Percentiles rank a stretch among this genome's conserved stretches.
Evolutionary conservation across 2,888 invertebrate genomes (phyloP).

Genomic region (Caenorhabditis doughertyi): DNA sequence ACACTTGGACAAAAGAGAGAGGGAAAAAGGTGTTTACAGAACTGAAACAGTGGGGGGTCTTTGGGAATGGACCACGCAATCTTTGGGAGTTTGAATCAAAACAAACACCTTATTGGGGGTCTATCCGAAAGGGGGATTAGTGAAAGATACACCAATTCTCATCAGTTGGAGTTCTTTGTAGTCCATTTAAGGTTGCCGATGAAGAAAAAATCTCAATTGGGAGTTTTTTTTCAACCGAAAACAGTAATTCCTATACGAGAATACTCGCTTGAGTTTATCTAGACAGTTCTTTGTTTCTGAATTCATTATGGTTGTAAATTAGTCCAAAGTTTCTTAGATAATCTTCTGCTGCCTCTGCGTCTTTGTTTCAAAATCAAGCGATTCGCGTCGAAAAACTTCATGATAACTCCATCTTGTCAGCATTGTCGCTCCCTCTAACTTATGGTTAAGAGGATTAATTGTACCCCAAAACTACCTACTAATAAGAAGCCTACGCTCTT

Average conservation of each 20-base stretch:
- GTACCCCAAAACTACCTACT: constrained; percentile 64
- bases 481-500: constrained; percentile 55
- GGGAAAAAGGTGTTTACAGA: constrained; percentile 11
- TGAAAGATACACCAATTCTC: neutral
- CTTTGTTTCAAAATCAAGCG: constrained; percentile 38
- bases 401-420: constrained; percentile 59
- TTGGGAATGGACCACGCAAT: constrained; percentile 11
- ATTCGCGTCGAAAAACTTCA: constrained; percentile 29
- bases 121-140: constrained; percentile 7
- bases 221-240: neutral
- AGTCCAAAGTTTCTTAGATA: constrained; percentile 26
- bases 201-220: neutral
- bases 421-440: constrained; percentile 55
- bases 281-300: neutral
- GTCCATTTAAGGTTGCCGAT: neutral
- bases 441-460: constrained; percentile 62
- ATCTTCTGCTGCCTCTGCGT: constrained; percentile 9
- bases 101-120: constrained; percentile 6
- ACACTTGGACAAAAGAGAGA: neutral
- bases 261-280: no score
- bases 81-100: constrained; percentile 8
- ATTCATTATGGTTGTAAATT: neutral
- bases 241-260: neutral
- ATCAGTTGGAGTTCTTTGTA: constrained; percentile 18
- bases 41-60: constrained; percentile 36